Evolutionary conservation across 2,888 invertebrate genomes (phyloP).

Genomic region (Cephus sareptanus): DNA sequence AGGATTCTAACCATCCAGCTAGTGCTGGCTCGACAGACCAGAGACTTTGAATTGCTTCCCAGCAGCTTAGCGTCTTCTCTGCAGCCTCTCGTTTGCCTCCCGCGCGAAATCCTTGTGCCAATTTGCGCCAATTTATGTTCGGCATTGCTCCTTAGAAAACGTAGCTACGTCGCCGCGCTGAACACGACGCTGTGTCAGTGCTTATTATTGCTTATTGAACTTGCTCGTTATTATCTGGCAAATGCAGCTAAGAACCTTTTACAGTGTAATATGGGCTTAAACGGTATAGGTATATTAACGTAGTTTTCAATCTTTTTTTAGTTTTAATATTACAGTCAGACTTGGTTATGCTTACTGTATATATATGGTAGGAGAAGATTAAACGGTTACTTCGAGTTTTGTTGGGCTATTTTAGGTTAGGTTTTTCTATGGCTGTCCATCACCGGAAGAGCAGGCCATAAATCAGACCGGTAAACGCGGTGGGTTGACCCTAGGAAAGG

Average conservation of each 20-base stretch:
- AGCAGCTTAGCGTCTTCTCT: constrained; percentile 60
- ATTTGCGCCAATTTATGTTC: constrained; percentile 46
- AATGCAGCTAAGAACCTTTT: not conserved
- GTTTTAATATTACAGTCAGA: not conserved
- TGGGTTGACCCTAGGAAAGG: constrained; percentile 60
- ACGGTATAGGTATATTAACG: too few relatives aligned
- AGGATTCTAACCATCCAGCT: constrained; percentile 38
- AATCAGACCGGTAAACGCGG: constrained; percentile 58
- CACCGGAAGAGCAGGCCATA: constrained; percentile 50
- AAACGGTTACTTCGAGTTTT: not conserved
- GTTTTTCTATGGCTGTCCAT: not conserved
- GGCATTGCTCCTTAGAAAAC: constrained; percentile 50
- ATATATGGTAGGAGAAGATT: not conserved
- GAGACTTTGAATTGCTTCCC: constrained; percentile 64
- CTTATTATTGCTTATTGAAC: not conserved
- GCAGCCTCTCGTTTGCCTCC: constrained; percentile 46
- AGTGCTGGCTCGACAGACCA: constrained; percentile 47
- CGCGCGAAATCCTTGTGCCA: constrained; percentile 60
- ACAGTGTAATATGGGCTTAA: not conserved
- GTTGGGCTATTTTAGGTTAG: not conserved
- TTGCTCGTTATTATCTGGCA: not conserved
- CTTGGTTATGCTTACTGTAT: too few relatives aligned
- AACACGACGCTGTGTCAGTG: not conserved
- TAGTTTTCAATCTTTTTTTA: too few relatives aligned
- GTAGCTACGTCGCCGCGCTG: constrained; percentile 23